Evolutionary conservation across 2,888 invertebrate species (phyloP).

Genomic region (Augiades crinisus): DNA sequence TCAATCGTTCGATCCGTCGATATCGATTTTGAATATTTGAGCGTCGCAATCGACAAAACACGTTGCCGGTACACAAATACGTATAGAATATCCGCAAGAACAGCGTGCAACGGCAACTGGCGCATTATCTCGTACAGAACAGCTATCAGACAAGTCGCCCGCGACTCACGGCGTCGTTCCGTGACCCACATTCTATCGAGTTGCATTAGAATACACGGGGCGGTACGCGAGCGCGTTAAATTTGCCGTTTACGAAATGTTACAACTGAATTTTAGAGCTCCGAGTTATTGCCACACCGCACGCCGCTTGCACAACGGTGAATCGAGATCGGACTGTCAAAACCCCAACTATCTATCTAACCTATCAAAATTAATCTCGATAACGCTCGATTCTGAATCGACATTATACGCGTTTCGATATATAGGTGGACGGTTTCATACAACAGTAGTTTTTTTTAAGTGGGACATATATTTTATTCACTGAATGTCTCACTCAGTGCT

Average conservation of each 20-base stretch:
- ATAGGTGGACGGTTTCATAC: neutral
- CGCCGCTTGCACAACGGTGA: conserved; percentile 66
- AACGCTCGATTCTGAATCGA: conserved; percentile 26
- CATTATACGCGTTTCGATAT: neutral
- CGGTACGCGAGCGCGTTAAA: conserved; percentile 71
- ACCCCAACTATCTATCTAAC: conserved; percentile 46
- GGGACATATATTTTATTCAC: no score
- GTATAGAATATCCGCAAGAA: conserved; percentile 1
- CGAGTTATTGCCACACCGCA: conserved; percentile 63
- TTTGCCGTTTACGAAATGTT: conserved; percentile 78
- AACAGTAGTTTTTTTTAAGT: no score
- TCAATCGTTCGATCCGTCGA: no score
- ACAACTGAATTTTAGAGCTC: conserved; percentile 75
- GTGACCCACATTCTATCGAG: conserved; percentile 71
- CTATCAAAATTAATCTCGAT: conserved; percentile 36
- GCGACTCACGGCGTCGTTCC: conserved; percentile 46
- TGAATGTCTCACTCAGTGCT: no score
- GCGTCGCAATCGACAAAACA: neutral
- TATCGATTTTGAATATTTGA: neutral
- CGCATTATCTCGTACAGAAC: conserved; percentile 40
- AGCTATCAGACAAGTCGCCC: conserved; percentile 42
- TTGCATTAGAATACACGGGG: conserved; percentile 75
- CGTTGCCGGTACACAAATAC: neutral
- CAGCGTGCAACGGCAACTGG: conserved; percentile 5
- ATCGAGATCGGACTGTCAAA: conserved; percentile 58